Base-by-base conservation (phyloP, 1,140 invertebrate species). In the Listronotus oregonensis region DNA sequence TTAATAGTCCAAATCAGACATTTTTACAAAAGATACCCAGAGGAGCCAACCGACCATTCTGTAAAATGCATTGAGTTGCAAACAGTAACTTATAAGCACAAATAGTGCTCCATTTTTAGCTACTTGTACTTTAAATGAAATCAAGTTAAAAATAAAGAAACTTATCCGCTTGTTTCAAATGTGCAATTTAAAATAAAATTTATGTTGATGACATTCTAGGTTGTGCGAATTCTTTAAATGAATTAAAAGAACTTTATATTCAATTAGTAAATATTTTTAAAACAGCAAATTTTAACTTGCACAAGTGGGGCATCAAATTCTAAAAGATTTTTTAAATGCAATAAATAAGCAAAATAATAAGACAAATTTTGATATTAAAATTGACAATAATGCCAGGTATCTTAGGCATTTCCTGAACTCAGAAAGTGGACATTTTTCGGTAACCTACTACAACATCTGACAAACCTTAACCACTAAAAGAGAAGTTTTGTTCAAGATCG, bases 121-220 rank as follows among this genome's bases (percentile, higher is more conserved):
- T 5, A 27, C 21, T 27, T 5, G 21, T 3, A 27, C 21, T 27
- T 27, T 82, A 2, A 58, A 74, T 6, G 70, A 80, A 59, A 44
- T 81, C 0, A 77, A 78, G 12, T 18, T 68, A 0, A 78, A 47
- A 75, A 77, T 51, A 8, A 27, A n/a, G 1, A 59, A 0, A 6
- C 68, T 1, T 80, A 69, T 64, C 79, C 76, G 3, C 12, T 39
- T 0, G 74, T 69, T 8, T 54, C 73, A 9, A 37, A 67, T 63
- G n/a, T n/a, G 65, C 77, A 1, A 64, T 79, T 11, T 54, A 69
- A 51, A 65, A 64, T 11, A 75, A 79, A 64, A 71, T 80, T n/a
- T 80, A 80, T 57, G 76, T 80, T 12, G 82, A 85, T 65, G 81
- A 83, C 70, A 49, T 80, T 3, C 42, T 81, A 17, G 74, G 73